These are phyloP conservation scores for Periophthalmus magnuspinnatus DNA, from an alignment of 2,797 vertebrate species.

Conservation along the genomic window DNA sequence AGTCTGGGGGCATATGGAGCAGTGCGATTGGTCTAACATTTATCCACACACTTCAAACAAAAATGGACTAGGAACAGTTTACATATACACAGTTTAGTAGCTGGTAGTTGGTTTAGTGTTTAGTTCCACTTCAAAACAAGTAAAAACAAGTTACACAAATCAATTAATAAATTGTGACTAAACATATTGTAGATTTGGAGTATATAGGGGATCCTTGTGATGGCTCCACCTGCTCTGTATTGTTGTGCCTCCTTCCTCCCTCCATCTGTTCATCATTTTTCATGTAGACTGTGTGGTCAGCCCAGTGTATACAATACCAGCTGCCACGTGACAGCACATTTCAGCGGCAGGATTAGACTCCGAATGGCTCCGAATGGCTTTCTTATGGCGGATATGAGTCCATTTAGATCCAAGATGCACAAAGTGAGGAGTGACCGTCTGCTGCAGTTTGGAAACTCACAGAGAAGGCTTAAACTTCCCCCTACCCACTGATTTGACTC, in stretches of 20 bases:
- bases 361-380: constrained; percentile 17
- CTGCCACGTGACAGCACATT: constrained; percentile 39
- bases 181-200: not conserved
- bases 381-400: constrained; percentile 17
- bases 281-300: constrained; percentile 38
- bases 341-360: constrained; percentile 20
- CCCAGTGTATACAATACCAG: constrained; percentile 39
- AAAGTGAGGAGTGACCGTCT: not conserved
- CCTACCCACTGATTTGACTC: not conserved
- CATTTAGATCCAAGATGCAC: constrained; percentile 5
- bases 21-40: too few relatives aligned
- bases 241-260: constrained; percentile 21
- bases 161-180: not conserved
- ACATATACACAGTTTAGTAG: too few relatives aligned
- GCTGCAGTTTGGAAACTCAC: not conserved
- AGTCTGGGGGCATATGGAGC: too few relatives aligned
- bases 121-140: not conserved
- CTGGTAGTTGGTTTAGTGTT: too few relatives aligned
- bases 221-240: constrained; percentile 33
- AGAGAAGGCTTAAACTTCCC: not conserved
- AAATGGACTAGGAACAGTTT: too few relatives aligned
- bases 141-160: not conserved
- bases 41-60: too few relatives aligned
- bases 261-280: constrained; percentile 49
- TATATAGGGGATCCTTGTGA: not conserved